Conservation (phyloP, 2,113 vertebrate genomes). For the Nyctereutes procyonoides region DNA sequence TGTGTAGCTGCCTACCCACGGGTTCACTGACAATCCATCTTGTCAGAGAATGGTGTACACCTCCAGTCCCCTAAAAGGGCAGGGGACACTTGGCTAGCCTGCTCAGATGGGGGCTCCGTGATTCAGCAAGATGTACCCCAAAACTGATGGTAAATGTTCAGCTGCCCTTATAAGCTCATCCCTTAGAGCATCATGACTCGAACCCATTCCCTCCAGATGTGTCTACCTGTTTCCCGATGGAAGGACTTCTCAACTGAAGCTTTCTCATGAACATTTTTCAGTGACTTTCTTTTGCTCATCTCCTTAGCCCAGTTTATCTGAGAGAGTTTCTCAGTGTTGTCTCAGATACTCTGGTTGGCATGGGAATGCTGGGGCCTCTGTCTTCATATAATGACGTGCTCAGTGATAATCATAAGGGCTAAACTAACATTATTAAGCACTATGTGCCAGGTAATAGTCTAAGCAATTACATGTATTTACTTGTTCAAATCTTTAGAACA, state of each 20-base stretch:
- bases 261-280: neutral
- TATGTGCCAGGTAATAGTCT: neutral
- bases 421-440: neutral
- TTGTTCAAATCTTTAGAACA: neutral
- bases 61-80: neutral
- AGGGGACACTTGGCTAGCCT: neutral
- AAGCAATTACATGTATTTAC: neutral
- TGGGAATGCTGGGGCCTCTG: neutral
- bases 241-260: neutral
- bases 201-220: neutral
- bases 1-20: neutral
- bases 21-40: neutral
- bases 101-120: neutral
- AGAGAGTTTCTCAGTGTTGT: neutral
- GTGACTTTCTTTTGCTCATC: neutral
- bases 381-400: neutral
- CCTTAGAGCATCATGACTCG: neutral
- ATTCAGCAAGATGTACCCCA: neutral
- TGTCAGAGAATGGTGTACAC: neutral
- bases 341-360: neutral
- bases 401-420: neutral
- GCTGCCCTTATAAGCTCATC: neutral
- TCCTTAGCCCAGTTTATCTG: slow-evolving; percentile 10
- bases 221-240: neutral
- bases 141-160: neutral